Percentiles rank a stretch among this genome's conserved stretches.
phyloP scores from a whole-genome alignment of 2,888 invertebrate genomes.

The Cotesia congregata region DNA sequence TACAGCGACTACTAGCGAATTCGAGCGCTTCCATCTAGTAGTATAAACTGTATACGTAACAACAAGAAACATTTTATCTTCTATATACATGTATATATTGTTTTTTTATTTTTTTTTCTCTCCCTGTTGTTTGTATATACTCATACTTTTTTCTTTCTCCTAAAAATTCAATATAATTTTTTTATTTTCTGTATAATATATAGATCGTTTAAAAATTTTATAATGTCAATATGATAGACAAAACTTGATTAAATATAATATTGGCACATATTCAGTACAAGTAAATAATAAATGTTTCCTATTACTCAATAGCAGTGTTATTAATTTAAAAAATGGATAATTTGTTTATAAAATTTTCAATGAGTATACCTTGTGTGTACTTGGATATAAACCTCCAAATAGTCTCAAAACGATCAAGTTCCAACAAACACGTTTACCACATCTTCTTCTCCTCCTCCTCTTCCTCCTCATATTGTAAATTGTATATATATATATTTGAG shows the following conservation, averaged over 20 bases:
- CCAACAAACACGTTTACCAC: conserved; percentile 4
- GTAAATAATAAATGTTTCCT: too few relatives aligned
- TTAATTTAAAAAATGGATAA: too few relatives aligned
- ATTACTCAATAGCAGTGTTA: too few relatives aligned
- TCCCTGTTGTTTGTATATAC: background rate
- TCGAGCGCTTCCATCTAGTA: background rate
- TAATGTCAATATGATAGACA: too few relatives aligned
- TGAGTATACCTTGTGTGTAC: conserved; percentile 22
- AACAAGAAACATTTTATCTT: background rate
- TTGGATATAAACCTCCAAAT: conserved; percentile 28
- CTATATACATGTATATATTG: background rate
- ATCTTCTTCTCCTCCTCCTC: background rate
- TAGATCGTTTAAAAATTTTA: too few relatives aligned
- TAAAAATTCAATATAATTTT: background rate
- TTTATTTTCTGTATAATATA: background rate
- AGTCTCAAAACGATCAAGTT: conserved; percentile 36
- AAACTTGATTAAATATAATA: too few relatives aligned
- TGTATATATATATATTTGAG: too few relatives aligned
- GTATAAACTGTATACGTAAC: background rate
- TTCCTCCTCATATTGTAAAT: background rate
- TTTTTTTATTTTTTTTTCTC: background rate
- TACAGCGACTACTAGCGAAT: background rate
- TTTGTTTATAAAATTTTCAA: background rate
- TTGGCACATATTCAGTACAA: too few relatives aligned
- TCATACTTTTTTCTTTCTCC: background rate